Base-by-base conservation (phyloP, 2,888 invertebrate species). In the Zhuqinia jingwanae region DNA sequence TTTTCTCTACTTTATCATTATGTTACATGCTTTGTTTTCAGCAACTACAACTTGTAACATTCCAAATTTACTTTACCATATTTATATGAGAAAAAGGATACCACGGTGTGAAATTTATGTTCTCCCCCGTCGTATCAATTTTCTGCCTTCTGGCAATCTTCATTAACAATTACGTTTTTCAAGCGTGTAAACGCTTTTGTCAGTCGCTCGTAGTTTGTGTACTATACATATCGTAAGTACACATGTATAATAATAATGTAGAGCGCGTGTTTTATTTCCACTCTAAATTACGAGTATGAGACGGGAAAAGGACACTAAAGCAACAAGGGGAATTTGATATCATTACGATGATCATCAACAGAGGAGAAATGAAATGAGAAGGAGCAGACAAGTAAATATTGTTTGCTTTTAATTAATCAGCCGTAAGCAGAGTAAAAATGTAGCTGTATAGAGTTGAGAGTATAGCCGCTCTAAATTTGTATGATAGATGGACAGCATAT, bases 101-200 rank as follows among this genome's bases (percentile, higher is more conserved):
- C 45, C 68, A 20, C 42, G 36, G 36, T 20, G 56, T 15, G 22
- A 45, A 47, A 68, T 47, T 68, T 47, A 47, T 47, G 45, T 42
- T 17, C 1, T n/a, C 17, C 42, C 36, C 2, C 42, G 42, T 42
- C 11, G 6, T n/a, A 50, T 20, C 13, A 17, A 25, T 47, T 47
- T 45, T 45, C 42, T 15, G 27, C 36, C 17, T 65, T 65, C 68
- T 68, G 68, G 68, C 47, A 68, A 45, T 2, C 10, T 68, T 60
- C 25, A 42, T 65, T 36, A 47, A 42, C 0, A 13, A 47, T 20
- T 68, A 68, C 22, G 0, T 1, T 22, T 47, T 47, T 68, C 45
- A 68, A 68, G 47, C 68, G 68, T 45, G 68, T 45, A 68, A 45
- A 68, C 11, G 68, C 47, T 68, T 45, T 22, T 68, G 68, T 47